phyloP scores from a whole-genome alignment of 2,113 vertebrate genomes.

The Stomatorhinus ivindoensis region DNA sequence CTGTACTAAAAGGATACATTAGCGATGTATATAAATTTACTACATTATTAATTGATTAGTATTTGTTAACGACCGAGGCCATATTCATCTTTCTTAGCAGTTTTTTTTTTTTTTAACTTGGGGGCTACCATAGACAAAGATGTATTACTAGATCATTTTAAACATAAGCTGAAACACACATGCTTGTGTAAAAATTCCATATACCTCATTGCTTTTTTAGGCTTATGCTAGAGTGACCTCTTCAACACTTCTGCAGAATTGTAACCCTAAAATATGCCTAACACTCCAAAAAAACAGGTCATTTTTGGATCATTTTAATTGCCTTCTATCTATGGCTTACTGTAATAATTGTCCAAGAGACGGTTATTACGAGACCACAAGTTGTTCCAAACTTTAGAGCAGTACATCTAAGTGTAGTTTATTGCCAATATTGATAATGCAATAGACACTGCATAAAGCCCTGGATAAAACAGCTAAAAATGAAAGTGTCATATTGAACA shows the following conservation, averaged over 20 bases:
- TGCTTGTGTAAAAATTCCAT: not conserved
- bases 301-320: not conserved
- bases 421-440: not conserved
- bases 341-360: not conserved
- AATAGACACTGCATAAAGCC: not conserved
- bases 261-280: not conserved
- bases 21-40: not conserved
- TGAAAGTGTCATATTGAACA: not conserved
- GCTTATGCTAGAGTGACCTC: not conserved
- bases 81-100: not conserved
- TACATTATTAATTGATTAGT: not conserved
- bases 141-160: not conserved
- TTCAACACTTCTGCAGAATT: not conserved
- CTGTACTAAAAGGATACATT: not conserved
- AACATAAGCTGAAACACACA: not conserved
- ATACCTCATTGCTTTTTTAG: not conserved
- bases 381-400: not conserved
- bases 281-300: not conserved
- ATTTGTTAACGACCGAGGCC: not conserved
- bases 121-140: not conserved
- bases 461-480: not conserved
- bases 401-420: not conserved
- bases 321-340: not conserved
- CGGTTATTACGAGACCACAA: not conserved
- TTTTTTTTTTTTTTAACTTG: not conserved